Evolutionary conservation across 2,888 invertebrate species (phyloP).

Genomic region (Melikaiella ostensackeni): DNA sequence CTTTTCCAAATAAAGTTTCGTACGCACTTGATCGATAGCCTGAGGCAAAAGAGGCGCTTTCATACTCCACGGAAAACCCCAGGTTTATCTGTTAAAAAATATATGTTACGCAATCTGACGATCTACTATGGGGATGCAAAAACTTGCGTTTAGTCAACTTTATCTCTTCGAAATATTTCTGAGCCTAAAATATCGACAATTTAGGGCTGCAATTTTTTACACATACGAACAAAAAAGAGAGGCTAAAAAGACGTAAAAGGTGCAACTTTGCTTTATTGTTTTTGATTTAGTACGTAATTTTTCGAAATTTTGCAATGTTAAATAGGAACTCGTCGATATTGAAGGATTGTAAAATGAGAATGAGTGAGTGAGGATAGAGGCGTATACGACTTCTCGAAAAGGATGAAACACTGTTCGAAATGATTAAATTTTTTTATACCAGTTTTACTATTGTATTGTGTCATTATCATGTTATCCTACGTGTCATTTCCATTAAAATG

Average conservation of each 20-base stretch:
- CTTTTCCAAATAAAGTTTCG: conserved; percentile 17
- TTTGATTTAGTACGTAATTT: too few relatives aligned
- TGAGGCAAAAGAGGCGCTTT: neutral
- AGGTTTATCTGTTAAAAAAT: neutral
- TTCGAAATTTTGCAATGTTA: too few relatives aligned
- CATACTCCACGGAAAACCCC: neutral
- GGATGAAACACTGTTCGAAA: conserved; percentile 1
- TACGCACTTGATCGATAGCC: neutral
- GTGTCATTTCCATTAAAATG: conserved; percentile 23
- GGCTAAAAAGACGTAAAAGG: neutral
- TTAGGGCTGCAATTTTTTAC: neutral
- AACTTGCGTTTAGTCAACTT: neutral
- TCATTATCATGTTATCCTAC: neutral
- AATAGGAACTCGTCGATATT: too few relatives aligned
- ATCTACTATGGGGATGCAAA: neutral
- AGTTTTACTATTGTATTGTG: conserved; percentile 29
- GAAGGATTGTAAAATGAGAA: too few relatives aligned
- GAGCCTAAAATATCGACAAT: neutral
- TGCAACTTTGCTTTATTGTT: too few relatives aligned
- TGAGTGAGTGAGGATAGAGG: conserved; percentile 6
- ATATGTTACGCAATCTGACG: neutral
- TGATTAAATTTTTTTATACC: conserved; percentile 25
- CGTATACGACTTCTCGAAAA: conserved; percentile 5
- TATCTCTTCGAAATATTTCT: neutral
- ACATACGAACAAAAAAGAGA: neutral